A percentile compares a stretch with the other conserved stretches of the same genome.
phyloP scores from a whole-genome alignment of 64 coral and sea anemone genomes.

The Montipora foliosa region DNA sequence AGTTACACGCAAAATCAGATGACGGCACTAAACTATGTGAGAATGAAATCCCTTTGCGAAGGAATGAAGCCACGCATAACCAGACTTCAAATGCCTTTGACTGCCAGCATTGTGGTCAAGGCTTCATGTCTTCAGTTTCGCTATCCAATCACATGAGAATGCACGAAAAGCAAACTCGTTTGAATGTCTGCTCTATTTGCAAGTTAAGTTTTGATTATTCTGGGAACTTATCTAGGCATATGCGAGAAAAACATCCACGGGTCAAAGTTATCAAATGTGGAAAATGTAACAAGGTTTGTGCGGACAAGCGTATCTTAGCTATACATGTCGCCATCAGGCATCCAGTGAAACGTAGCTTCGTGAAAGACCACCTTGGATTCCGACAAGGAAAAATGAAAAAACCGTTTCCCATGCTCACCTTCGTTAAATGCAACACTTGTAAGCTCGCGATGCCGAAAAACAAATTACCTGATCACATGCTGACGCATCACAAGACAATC shows the following conservation, averaged over 20 bases:
- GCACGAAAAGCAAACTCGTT: background rate
- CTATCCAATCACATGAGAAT: constrained; percentile 12
- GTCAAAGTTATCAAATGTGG: constrained; percentile 18
- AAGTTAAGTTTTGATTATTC: background rate
- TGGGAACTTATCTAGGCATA: background rate
- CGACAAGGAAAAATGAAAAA: background rate
- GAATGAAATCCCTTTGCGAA: background rate
- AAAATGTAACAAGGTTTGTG: background rate
- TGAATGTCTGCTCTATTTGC: background rate
- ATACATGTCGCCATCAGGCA: constrained; percentile 1
- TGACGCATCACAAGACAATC: background rate
- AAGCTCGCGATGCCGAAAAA: background rate
- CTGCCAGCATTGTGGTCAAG: background rate
- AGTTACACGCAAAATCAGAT: background rate
- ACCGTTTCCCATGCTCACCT: background rate
- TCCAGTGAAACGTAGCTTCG: background rate
- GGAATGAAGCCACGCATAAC: background rate
- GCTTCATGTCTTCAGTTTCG: background rate
- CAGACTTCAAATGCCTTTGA: background rate
- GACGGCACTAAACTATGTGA: no score
- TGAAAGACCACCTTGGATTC: background rate
- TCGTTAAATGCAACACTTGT: background rate
- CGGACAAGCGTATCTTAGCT: constrained; percentile 1
- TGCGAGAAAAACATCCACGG: background rate
- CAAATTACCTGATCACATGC: background rate